phyloP scores from a whole-genome alignment of 2,888 invertebrate species.

The Ormyrus nitidulus region DNA sequence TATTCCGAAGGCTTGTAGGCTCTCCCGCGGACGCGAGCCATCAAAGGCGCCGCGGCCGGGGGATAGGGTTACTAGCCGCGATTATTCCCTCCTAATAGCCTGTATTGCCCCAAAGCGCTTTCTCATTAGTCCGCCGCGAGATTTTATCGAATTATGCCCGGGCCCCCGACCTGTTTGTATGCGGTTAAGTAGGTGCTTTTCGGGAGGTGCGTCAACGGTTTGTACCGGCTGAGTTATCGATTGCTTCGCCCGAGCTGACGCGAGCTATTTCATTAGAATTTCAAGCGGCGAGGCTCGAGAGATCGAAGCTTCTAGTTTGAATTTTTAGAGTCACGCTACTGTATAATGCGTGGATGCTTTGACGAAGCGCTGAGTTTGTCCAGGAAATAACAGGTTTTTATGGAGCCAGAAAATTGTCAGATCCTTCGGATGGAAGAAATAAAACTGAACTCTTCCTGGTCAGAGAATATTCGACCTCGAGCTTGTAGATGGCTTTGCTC shows the following conservation, averaged over 20 bases:
- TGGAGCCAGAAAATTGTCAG: too few relatives aligned
- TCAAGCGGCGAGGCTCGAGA: too few relatives aligned
- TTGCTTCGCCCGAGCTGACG: too few relatives aligned
- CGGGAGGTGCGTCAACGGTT: too few relatives aligned
- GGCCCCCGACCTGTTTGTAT: background rate
- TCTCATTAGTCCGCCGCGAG: slow-evolving; percentile 42
- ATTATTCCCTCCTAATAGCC: slow-evolving; percentile 70
- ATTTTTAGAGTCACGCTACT: too few relatives aligned
- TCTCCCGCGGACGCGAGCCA: slow-evolving; percentile 66
- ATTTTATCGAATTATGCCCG: slow-evolving; percentile 35
- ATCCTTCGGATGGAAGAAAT: too few relatives aligned
- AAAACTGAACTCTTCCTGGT: background rate
- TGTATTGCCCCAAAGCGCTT: slow-evolving; percentile 60
- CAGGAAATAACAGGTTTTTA: background rate
- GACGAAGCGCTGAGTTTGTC: too few relatives aligned
- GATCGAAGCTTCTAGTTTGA: too few relatives aligned
- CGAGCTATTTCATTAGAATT: too few relatives aligned
- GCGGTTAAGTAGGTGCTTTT: background rate
- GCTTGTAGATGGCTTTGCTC: slow-evolving; percentile 29
- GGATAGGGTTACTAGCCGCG: slow-evolving; percentile 69
- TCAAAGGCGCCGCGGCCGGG: slow-evolving; percentile 71
- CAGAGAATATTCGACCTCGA: slow-evolving; percentile 10
- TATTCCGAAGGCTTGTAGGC: slow-evolving; percentile 74
- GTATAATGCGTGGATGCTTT: too few relatives aligned
- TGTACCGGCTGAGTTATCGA: too few relatives aligned